Percentiles rank a stretch among this genome's conserved stretches.
phyloP scores from a whole-genome alignment of 2,113 vertebrate genomes.

The Turnix velox region DNA sequence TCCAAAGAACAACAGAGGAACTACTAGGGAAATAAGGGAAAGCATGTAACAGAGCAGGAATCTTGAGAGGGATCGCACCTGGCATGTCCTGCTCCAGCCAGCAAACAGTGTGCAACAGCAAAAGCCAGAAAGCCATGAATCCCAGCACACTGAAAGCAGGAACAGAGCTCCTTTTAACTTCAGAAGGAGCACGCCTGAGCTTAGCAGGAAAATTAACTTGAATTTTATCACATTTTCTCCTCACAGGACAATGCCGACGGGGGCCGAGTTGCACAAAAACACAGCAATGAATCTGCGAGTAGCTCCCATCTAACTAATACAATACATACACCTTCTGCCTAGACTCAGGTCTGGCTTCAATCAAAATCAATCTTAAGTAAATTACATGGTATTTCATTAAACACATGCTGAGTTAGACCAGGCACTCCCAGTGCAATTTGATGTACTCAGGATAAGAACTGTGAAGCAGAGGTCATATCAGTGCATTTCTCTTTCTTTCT shows the following conservation, averaged over 20 bases:
- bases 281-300: not conserved
- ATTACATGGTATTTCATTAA: slow-evolving; percentile 23
- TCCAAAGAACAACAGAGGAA: not conserved
- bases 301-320: not conserved
- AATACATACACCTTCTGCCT: not conserved
- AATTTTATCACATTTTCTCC: not conserved
- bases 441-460: not conserved
- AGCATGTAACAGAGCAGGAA: not conserved
- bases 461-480: not conserved
- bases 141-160: not conserved
- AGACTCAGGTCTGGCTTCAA: slow-evolving; percentile 13
- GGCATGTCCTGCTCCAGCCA: not conserved
- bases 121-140: not conserved
- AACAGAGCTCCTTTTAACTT: not conserved
- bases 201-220: not conserved
- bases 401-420: not conserved
- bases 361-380: slow-evolving; percentile 41
- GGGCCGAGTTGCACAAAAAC: not conserved
- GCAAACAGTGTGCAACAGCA: not conserved
- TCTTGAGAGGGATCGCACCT: not conserved
- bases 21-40: not conserved
- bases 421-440: not conserved
- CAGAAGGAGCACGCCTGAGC: not conserved
- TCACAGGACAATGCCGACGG: not conserved
- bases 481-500: not conserved